Base-by-base conservation (phyloP, 2,888 invertebrate genomes). In the Hypercompe scribonia region DNA sequence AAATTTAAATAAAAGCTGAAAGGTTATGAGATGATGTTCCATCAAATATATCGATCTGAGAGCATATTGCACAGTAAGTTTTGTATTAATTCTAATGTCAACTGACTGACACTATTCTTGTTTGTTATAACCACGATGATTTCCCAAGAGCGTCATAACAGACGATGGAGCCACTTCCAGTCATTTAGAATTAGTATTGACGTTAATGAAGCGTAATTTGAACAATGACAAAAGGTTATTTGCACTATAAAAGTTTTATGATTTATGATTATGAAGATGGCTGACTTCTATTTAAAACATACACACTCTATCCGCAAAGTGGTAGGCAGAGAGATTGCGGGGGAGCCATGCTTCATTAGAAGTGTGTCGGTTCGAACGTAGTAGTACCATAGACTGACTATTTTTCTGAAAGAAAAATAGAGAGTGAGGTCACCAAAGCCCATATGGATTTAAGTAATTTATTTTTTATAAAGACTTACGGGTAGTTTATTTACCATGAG, bases 141-240 rank as follows among this genome's bases (percentile, higher is more conserved):
- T 71, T 71, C 71, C 71, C 71, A 42, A 39, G 71, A 24, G 71
- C 31, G 58, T 42, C 24, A 21, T 71, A 46, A 61, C 18, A 18
- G 10, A 39, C 24, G 31, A 31, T 11, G 21, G 5, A 50, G 31
- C 39, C 18, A 39, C 31, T 68, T 68, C 24, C 2, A 36, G 31
- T 31, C 64, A 65, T 58, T 58, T 42, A 39, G 39, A 31, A 39
- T 39, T 1, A n/a, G 34, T 28, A 33, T 67, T 34, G 10, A 67
- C 24, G 33, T 50, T 21, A n/a, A 15, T 15, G 18, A n/a, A 28
- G 21, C n/a, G 7, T 50, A 24, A 33, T 50, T 15, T 8, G 31
- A 15, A 33, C 11, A 66, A 46, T 28, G 10, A n/a, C 28, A 39
- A 4, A 65, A 28, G 21, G 39, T 28, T 18, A 39, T 42, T 10